Evolutionary conservation across 2,888 invertebrate species (phyloP), one percentile per base, ranked within the genome.

Genomic region (Heliconius aoede): DNA sequence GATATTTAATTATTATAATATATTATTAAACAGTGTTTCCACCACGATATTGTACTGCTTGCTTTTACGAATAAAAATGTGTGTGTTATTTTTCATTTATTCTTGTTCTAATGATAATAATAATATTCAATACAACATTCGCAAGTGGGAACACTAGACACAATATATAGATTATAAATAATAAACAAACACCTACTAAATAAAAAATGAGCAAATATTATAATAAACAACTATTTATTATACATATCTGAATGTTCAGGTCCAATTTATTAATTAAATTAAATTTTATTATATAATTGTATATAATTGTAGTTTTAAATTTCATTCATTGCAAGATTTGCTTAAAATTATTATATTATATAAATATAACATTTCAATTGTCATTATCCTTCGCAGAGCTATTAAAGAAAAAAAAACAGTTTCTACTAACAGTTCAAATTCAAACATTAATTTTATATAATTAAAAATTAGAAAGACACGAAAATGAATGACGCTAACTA

Each of bases 1-100:
- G 18, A 46, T 46, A 62, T 69, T 74, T 60, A 32, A 65, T 74
- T n/a, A n/a, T n/a, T n/a, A n/a, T n/a, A n/a, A n/a, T n/a, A n/a
- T n/a, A n/a, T 69, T 24, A 51, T 18, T 60, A 62, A 18, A 55
- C 55, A 73, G 61, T 62, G 74, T 62, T 61, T 46, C 69, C 74
- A 74, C 69, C 62, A 26, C 9, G 30, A 46, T 46, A 7, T 7
- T 21, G 7, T 46, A 46, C 46, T 3, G n/a, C n/a, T n/a, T 21
- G 46, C 18, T 18, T 46, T 21, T 46, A 21, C 21, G 21, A 5
- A 46, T 18, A 21, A 46, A 46, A 46, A 46, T 46, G 1, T 24
- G 24, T 24, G 13, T 24, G 26, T 1, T 58, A 58, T 58, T 24
- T 24, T 58, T 58, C 58, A 13, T 58, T 24, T 4, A n/a, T 58